Evolutionary conservation across 2,113 vertebrate genomes (phyloP), one percentile per base, ranked within the genome.

Genomic region (Mesoclemmys tuberculata): DNA sequence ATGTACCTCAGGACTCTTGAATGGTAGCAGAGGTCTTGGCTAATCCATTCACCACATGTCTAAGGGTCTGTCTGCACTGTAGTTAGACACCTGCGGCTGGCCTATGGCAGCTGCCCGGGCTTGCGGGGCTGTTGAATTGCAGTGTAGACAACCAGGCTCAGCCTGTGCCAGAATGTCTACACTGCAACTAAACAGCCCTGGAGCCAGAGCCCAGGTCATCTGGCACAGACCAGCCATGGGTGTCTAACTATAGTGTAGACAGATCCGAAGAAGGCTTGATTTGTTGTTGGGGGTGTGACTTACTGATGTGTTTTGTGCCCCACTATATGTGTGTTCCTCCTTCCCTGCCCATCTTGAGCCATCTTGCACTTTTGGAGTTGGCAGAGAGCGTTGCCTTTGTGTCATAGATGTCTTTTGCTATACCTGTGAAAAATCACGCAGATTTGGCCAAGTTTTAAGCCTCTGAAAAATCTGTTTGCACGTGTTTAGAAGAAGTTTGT

Each of bases 321-420:
- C 26, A 27, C 74, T 27, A 4, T 74, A 21, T 22, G 71, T 46
- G 13, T 44, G 24, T 46, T 26, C 41, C 74, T 8, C 11, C 74
- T 46, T 46, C 13, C 13, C 6, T 22, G 41, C 22, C 64, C 35
- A n/a, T n/a, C 8, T 19, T 68, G 61, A n/a, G 61, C 61, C 31
- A 71, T 21, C 35, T 19, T 46, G 22, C 41, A 27, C 24, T 5
- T 22, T 38, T 77, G 41, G 41, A 77, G 41, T 88, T 94, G 91
- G 82, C 71, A 82, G 93, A 35, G 18, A 18, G 88, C 92, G 41
- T 83, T 83, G 58, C 54, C 87, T 82, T 11, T 91, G 88, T 64
- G 26, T 64, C 16, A 64, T 64, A 35, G 81, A 51, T 90, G 84
- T 38, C 86, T 96, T 96, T 93, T 97, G 94, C 94, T 97, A 90